phyloP scores from a whole-genome alignment of 2,888 invertebrate species.

The Ichneumoninae sp. region DNA sequence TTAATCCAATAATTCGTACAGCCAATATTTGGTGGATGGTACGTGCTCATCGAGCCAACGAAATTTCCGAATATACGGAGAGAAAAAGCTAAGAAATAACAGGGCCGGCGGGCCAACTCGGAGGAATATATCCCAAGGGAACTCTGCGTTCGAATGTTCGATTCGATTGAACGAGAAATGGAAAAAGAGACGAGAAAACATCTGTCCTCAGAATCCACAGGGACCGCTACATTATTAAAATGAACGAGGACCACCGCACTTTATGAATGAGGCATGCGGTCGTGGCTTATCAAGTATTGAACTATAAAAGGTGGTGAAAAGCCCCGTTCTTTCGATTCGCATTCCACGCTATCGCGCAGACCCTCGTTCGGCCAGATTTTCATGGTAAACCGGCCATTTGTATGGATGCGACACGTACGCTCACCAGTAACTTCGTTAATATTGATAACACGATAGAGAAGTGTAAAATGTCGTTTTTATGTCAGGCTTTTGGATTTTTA shows the following conservation, averaged over 20 bases:
- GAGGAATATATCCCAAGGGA: conserved; percentile 56
- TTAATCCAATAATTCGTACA: conserved; percentile 57
- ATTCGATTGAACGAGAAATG: conserved; percentile 52
- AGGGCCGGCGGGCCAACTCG: conserved; percentile 17
- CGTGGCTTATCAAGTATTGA: conserved; percentile 54
- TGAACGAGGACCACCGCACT: conserved; percentile 38
- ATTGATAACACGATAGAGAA: conserved; percentile 66
- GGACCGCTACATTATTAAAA: conserved; percentile 55
- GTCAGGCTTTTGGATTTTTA: conserved; percentile 26
- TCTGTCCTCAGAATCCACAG: conserved; percentile 21
- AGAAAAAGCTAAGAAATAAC: conserved; percentile 20
- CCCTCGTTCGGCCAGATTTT: conserved; percentile 71
- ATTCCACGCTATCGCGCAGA: not conserved
- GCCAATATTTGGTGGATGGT: conserved; percentile 63
- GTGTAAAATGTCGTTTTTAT: conserved; percentile 33
- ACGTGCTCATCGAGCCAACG: conserved; percentile 39
- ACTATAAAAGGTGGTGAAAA: conserved; percentile 37
- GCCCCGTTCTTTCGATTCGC: conserved; percentile 2
- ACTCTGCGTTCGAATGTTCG: conserved; percentile 56
- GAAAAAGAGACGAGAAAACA: not conserved
- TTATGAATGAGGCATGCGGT: conserved; percentile 45
- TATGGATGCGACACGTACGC: conserved; percentile 69
- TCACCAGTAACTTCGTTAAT: conserved; percentile 67
- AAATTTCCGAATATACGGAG: conserved; percentile 39
- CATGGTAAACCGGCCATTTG: conserved; percentile 76